A percentile compares a stretch with the other conserved stretches of the same genome.
Evolutionary conservation across 2,888 invertebrate species (phyloP).

Genomic region (Monopis laevigella): DNA sequence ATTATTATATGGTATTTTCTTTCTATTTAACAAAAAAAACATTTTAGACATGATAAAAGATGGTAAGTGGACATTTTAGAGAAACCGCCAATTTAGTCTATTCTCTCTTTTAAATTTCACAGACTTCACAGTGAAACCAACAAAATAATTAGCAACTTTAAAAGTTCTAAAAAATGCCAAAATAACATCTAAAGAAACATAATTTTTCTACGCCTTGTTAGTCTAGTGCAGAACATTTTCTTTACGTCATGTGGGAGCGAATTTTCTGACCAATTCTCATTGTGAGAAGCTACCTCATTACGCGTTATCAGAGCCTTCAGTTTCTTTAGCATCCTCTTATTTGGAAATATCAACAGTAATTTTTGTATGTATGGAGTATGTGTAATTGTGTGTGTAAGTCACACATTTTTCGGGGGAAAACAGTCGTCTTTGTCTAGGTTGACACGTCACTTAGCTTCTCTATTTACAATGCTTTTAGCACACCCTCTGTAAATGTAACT

Average conservation of each 20-base stretch:
- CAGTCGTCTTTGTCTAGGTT: constrained; percentile 53
- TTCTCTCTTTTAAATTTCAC: too few species aligned
- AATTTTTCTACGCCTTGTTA: too few species aligned
- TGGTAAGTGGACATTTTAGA: too few species aligned
- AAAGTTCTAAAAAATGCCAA: too few species aligned
- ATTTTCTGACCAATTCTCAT: not conserved
- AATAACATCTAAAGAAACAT: too few species aligned
- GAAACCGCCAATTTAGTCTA: too few species aligned
- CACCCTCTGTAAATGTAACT: constrained; percentile 43
- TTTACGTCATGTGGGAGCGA: not conserved
- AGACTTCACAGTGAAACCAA: too few species aligned
- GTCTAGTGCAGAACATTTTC: too few species aligned
- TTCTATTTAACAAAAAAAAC: too few species aligned
- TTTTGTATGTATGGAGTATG: not conserved
- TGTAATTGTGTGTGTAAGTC: constrained; percentile 24
- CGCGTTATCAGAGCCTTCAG: not conserved
- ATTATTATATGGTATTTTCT: too few species aligned
- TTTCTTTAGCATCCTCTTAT: constrained; percentile 5
- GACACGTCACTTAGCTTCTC: constrained; percentile 53
- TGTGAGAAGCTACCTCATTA: constrained; percentile 9
- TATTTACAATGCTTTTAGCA: constrained; percentile 63
- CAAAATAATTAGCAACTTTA: too few species aligned
- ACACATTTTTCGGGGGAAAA: constrained; percentile 28
- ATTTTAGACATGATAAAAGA: too few species aligned
- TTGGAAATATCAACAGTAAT: constrained; percentile 7